Percentiles rank a stretch among this genome's conserved stretches.
phyloP scores from a whole-genome alignment of 2,113 vertebrate genomes.

The Nansenia antarctica region DNA sequence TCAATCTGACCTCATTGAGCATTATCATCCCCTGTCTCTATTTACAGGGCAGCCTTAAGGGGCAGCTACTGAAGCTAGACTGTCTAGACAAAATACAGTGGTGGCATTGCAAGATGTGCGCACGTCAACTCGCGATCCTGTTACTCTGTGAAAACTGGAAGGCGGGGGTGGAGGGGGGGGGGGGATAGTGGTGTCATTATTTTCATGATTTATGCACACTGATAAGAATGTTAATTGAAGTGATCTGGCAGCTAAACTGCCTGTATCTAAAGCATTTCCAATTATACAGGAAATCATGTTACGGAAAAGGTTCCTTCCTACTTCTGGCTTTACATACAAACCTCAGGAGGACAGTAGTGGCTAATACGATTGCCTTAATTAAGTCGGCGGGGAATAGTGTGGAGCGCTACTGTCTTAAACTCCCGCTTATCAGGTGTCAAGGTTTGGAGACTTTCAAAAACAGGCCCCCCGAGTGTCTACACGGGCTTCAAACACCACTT shows the following conservation, averaged over 20 bases:
- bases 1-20: too few relatives aligned
- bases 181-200: constrained; percentile 63
- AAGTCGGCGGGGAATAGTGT: constrained; percentile 59
- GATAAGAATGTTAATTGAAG: constrained; percentile 47
- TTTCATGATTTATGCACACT: constrained; percentile 56
- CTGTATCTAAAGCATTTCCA: constrained; percentile 62
- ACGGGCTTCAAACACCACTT: neutral
- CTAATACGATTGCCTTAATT: constrained; percentile 72
- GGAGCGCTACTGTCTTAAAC: constrained; percentile 42
- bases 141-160: constrained; percentile 7
- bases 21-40: too few relatives aligned
- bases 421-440: constrained; percentile 59
- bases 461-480: neutral
- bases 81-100: too few relatives aligned
- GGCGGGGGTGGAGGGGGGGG: too few relatives aligned
- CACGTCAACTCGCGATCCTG: constrained; percentile 12
- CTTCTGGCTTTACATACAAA: constrained; percentile 9
- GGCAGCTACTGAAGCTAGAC: too few relatives aligned
- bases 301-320: constrained; percentile 65
- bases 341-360: constrained; percentile 50
- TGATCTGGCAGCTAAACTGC: constrained; percentile 51
- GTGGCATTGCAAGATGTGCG: too few relatives aligned
- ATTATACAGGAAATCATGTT: constrained; percentile 65
- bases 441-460: constrained; percentile 25
- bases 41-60: too few relatives aligned